Base-by-base conservation (phyloP, 1,140 invertebrate genomes). In the Drosophila parabipectinata region DNA sequence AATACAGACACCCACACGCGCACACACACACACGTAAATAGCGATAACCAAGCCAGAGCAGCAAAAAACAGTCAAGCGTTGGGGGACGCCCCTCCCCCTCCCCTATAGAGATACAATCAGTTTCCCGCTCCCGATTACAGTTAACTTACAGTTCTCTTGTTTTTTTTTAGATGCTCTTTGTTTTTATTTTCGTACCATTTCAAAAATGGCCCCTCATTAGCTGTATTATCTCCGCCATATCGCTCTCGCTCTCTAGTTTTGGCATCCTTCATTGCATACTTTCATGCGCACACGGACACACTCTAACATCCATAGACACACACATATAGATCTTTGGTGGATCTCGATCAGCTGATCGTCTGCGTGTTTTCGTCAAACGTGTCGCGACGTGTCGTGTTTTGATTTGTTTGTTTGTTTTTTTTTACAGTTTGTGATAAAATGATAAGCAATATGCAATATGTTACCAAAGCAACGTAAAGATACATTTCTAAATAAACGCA, bases 231-330 rank as follows among this genome's bases (percentile, higher is more conserved):
- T n/a, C 24, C 18, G 7, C 4, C 62, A 62, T 50, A 26, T 48
- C 50, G 51, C 44, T 69, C 51, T 69, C 51, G 51, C 63, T 69
- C 63, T 69, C 41, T 56, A 69, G 62, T 41, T 41, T 47, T 56
- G 64, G 62, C 72, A 64, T 75, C 28, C 50, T 54, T 59, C 60
- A 74, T 64, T 51, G 71, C 71, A 74, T 74, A 75, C 71, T 66
- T 75, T 39, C 72, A 58, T 74, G 60, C 72, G 72, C 30, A 61
- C 48, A 60, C 56, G 54, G 24, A 64, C 45, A 48, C 14, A 24
- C 26, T 21, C 53, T 41, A 54, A 56, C 14, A 45, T 18, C 21
- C 50, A 69, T 15, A 14, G 15, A 62, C 21, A n/a, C 28, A 15
- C 15, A 18, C 37, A 56, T 26, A 26, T 6, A 26, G 5, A 28